Evolutionary conservation across 2,888 invertebrate genomes (phyloP), one percentile per base, ranked within the genome.

Genomic region (Hoplodrina ambigua): DNA sequence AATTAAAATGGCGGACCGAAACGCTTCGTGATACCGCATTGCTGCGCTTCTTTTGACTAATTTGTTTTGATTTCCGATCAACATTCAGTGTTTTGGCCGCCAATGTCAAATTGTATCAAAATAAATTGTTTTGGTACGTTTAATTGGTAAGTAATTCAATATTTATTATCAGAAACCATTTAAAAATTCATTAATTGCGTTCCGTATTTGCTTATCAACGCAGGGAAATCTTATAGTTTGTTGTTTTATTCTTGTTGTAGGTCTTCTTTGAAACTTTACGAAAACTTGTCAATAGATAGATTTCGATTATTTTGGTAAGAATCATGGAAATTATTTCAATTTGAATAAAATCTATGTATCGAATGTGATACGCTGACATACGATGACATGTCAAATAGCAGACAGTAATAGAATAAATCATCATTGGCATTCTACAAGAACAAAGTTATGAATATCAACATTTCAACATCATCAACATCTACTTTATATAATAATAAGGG

Each of bases 41-140:
- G 89, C 90, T 92, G 92, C 92, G 92, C 89, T 90, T 89, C 79
- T 77, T 77, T 68, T 70, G 57, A 71, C 54, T 71, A 70, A 78
- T 78, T 82, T 73, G 59, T 72, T 75, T 65, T 75, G 82, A 87
- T 88, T 89, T 92, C 88, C 86, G 91, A 91, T 87, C 88, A 85
- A 79, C 79, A 70, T 63, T 81, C 75, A 65, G 70, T 78, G 75
- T 85, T 82, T 87, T 87, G 85, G 85, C 87, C 88, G 90, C 88
- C 86, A 91, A 91, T 89, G 90, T 92, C 90, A 92, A 92, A 88
- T 75, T 69, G 58, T 46, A 81, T 81, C 80, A 84, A 81, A 85
- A 86, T 83, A 86, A 80, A 71, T 73, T 59, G 68, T 73, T 64
- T 58, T 57, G 19, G 75, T 70, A 41, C 7, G 50, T 61, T 61